Base-by-base conservation (phyloP, 2,888 invertebrate species). In the Drosophila koepferae region DNA sequence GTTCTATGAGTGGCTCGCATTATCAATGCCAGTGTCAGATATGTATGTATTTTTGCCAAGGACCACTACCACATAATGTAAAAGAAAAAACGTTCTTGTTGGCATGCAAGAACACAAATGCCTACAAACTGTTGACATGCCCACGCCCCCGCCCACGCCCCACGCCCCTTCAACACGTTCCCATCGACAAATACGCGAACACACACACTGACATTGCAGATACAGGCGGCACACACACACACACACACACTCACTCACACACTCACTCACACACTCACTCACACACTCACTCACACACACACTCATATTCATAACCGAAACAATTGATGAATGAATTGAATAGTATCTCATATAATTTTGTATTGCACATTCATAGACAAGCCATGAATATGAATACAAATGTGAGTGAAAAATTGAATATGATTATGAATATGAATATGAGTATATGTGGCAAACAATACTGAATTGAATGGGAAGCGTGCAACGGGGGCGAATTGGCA, bases 61-160 rank as follows among this genome's bases (percentile, higher is more conserved):
- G 85, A 80, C 86, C 84, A 91, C 92, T 90, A 91, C 91, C 90
- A 91, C 91, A 92, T 91, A 91, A 91, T 91, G 91, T 91, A 91
- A 91, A 91, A 88, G 92, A 92, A 91, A 91, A 91, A 92, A 91
- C 70, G 91, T 91, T 91, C 91, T 91, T 92, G 91, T 91, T 84
- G 91, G 91, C 90, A 90, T 90, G 83, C 91, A 92, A 84, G 91
- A 91, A 90, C 92, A 91, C 91, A 91, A 92, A 91, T 91, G 92
- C 83, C 81, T 82, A 71, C 77, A 72, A 82, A 65, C 74, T 66
- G 75, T 72, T 79, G 72, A 72, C 75, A 63, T 63, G 66, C 56
- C 68, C 60, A 60, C 55, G 28, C 59, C 44, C 43, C 43, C 43
- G 18, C 18, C n/a, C 9, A 56, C 48, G 38, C 36, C 59, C 44